A percentile compares a stretch with the other conserved stretches of the same genome.
phyloP scores from a whole-genome alignment of 2,797 vertebrate genomes.

The Holocentrus rufus region DNA sequence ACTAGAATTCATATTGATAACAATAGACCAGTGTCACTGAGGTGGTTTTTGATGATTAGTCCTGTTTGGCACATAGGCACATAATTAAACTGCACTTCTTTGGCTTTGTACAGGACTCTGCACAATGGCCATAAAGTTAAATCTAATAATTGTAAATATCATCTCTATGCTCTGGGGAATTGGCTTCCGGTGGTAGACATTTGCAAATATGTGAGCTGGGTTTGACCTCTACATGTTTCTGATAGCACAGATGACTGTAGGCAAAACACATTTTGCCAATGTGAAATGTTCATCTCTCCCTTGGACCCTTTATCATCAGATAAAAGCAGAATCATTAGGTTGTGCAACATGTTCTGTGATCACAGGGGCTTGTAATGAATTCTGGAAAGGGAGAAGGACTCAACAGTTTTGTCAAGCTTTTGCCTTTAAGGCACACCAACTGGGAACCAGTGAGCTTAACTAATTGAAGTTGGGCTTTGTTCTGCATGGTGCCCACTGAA shows the following conservation, averaged over 20 bases:
- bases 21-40: too few species aligned
- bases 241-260: constrained; percentile 13
- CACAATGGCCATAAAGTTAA: too few species aligned
- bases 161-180: background rate
- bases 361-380: constrained; percentile 63
- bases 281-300: constrained; percentile 14
- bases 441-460: constrained; percentile 63
- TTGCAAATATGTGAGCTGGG: constrained; percentile 10
- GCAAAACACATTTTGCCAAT: constrained; percentile 22
- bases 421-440: constrained; percentile 65
- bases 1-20: too few species aligned
- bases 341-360: constrained; percentile 56
- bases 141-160: too few species aligned
- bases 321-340: constrained; percentile 51
- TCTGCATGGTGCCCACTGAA: constrained; percentile 55
- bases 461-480: constrained; percentile 70
- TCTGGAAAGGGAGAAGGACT: constrained; percentile 38
- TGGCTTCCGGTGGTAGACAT: background rate
- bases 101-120: too few species aligned
- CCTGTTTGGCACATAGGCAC: too few species aligned
- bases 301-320: constrained; percentile 41
- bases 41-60: too few species aligned
- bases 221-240: constrained; percentile 24
- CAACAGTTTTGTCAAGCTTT: constrained; percentile 52
- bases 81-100: too few species aligned